A percentile compares a stretch with the other conserved stretches of the same genome.
Conservation (phyloP, 2,888 invertebrate genomes). For the Andrena trimmerana region DNA sequence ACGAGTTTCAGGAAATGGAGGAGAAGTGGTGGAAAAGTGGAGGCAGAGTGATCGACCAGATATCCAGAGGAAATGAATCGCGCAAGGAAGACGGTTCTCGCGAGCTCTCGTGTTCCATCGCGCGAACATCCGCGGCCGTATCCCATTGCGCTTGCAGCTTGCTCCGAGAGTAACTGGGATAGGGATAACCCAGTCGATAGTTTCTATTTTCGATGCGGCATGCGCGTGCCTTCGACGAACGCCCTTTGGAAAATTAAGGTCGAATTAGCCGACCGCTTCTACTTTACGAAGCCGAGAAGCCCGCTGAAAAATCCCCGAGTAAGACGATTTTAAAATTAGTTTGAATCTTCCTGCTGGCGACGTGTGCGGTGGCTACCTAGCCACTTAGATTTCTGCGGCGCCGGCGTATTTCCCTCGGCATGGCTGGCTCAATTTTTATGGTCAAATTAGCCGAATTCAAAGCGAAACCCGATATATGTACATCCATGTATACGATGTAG, state of each 20-base stretch:
- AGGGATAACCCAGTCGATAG: constrained; percentile 12
- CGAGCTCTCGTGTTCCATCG: not conserved
- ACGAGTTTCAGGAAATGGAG: constrained; percentile 54
- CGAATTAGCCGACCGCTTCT: constrained; percentile 32
- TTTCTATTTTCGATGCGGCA: constrained; percentile 30
- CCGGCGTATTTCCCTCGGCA: not conserved
- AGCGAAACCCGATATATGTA: constrained; percentile 32
- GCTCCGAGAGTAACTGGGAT: constrained; percentile 14
- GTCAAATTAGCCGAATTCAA: constrained; percentile 30
- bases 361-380: too few relatives aligned
- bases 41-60: constrained; percentile 11
- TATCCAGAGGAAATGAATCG: constrained; percentile 25
- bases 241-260: constrained; percentile 42
- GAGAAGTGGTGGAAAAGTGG: not conserved
- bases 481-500: not conserved
- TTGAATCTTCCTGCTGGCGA: not conserved
- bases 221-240: constrained; percentile 2
- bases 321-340: constrained; percentile 4
- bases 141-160: not conserved
- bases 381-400: too few relatives aligned
- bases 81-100: not conserved
- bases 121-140: not conserved
- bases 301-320: constrained; percentile 8
- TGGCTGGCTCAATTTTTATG: constrained; percentile 17
- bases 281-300: not conserved